Evolutionary conservation across 1,140 invertebrate species (phyloP).

Genomic region (Trichonephila clavata): DNA sequence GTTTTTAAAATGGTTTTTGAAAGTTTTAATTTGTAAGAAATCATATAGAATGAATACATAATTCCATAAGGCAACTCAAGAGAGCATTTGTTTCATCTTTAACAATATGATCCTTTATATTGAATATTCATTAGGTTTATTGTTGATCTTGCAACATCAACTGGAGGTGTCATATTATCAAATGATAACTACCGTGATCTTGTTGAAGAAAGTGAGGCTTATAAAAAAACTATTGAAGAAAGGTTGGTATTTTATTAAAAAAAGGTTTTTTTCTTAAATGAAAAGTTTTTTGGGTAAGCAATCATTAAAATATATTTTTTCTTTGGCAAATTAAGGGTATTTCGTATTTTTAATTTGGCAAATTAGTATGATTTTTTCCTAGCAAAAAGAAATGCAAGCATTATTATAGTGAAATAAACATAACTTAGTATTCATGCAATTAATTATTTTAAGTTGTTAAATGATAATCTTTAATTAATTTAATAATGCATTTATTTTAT

Average conservation of each 20-base stretch:
- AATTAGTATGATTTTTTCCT: no score
- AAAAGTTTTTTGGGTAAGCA: background rate
- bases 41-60: background rate
- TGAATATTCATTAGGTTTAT: constrained; percentile 79
- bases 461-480: background rate
- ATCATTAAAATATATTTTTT: no score
- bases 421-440: background rate
- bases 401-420: background rate
- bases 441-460: background rate
- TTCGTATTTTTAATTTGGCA: no score
- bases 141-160: constrained; percentile 80
- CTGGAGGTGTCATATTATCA: constrained; percentile 81
- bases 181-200: constrained; percentile 81
- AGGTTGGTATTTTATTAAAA: constrained; percentile 31
- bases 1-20: background rate
- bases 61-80: no score
- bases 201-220: constrained; percentile 79
- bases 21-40: background rate
- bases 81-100: background rate
- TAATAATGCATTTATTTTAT: no score
- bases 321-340: no score
- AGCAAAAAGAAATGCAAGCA: background rate
- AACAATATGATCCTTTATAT: background rate
- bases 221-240: constrained; percentile 79
- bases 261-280: background rate